Percentiles rank a stretch among this genome's conserved stretches.
Evolutionary conservation across 1,140 invertebrate species (phyloP).

Genomic region (Plectrocnemia conspersa): DNA sequence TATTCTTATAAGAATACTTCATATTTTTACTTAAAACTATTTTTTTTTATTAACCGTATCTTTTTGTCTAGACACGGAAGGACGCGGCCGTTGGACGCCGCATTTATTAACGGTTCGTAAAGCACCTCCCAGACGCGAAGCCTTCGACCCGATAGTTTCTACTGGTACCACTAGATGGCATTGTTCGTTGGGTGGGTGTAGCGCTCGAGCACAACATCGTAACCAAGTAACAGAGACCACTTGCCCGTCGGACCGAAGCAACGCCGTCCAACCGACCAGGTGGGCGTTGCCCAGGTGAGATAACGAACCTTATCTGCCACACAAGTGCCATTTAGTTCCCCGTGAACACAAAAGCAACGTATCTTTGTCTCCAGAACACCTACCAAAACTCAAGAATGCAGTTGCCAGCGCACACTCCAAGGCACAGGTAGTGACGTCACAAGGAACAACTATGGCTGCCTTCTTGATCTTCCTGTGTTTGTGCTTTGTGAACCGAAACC

Average conservation of each 20-base stretch:
- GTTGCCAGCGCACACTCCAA: neutral
- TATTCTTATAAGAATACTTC: no score
- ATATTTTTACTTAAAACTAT: no score
- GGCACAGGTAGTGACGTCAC: neutral
- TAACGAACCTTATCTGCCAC: slow-evolving; percentile 4
- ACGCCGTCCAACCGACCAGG: neutral
- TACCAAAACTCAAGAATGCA: no score
- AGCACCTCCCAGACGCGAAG: no score
- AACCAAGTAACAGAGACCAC: slow-evolving; percentile 15
- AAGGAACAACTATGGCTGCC: slow-evolving; percentile 17
- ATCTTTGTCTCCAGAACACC: no score
- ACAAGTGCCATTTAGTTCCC: no score
- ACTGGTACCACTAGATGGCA: neutral
- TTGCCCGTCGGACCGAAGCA: neutral
- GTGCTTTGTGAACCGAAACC: slow-evolving; percentile 13
- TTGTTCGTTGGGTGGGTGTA: neutral
- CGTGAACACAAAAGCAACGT: no score
- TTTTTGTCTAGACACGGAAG: no score
- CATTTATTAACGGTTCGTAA: no score
- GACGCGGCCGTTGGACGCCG: no score
- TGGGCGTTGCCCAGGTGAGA: slow-evolving; percentile 9
- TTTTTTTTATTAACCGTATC: no score
- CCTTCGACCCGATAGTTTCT: no score
- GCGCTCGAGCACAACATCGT: neutral
- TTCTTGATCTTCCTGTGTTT: slow-evolving; percentile 13